Evolutionary conservation across 2,797 vertebrate genomes (phyloP).

Genomic region (Sebastes itinus): DNA sequence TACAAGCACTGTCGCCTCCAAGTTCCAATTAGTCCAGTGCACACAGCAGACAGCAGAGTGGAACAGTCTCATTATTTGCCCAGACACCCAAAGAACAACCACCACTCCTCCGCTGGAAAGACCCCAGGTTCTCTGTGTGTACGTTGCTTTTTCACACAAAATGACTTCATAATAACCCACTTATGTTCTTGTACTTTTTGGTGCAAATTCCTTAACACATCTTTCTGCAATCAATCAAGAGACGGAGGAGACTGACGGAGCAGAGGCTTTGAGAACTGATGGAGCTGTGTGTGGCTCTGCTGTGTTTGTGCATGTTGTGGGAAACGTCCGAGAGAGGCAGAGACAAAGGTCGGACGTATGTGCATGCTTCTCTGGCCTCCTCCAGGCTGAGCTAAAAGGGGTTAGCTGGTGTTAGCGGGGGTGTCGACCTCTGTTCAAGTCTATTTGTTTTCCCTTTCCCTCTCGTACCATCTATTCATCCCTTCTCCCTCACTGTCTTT

Average conservation of each 20-base stretch:
- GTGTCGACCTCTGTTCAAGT: slow-evolving; percentile 1
- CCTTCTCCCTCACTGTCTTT: background rate
- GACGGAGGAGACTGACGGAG: background rate
- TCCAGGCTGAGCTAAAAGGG: slow-evolving; percentile 10
- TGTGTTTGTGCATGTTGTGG: background rate
- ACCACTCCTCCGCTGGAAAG: background rate
- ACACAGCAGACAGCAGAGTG: background rate
- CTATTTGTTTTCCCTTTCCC: background rate
- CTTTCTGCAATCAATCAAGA: background rate
- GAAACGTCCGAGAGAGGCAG: background rate
- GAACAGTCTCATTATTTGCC: background rate
- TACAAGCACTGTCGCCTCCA: background rate
- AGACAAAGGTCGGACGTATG: background rate
- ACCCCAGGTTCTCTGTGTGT: background rate
- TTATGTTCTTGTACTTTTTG: background rate
- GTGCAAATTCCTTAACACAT: background rate
- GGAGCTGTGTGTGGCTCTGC: background rate
- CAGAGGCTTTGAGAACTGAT: slow-evolving; percentile 2
- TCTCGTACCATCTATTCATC: background rate
- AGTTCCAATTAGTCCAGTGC: background rate
- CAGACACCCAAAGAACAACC: background rate
- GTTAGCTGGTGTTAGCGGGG: slow-evolving; percentile 10
- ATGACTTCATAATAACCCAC: background rate
- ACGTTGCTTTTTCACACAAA: background rate
- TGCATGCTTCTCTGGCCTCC: slow-evolving; percentile 1